These are phyloP conservation scores for Phaenicophaeus curvirostris DNA, from an alignment of 2,797 vertebrate species.

Conservation along the genomic window DNA sequence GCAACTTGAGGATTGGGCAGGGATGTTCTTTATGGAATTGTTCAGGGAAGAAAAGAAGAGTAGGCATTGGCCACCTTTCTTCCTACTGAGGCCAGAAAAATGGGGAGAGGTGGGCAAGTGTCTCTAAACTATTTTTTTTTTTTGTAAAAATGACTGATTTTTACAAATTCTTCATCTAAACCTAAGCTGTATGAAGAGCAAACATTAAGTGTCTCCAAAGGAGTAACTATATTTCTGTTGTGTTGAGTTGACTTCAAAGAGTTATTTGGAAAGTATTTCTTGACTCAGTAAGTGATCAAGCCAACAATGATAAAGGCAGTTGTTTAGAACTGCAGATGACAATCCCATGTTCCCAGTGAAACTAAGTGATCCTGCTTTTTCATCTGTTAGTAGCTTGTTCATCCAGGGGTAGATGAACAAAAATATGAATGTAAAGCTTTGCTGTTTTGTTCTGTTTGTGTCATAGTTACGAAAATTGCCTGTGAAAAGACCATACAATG, in stretches of 20 bases:
- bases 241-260: not conserved
- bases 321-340: not conserved
- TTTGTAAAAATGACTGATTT: not conserved
- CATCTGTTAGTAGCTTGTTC: not conserved
- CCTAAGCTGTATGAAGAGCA: not conserved
- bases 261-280: not conserved
- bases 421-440: not conserved
- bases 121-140: not conserved
- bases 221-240: not conserved
- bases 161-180: not conserved
- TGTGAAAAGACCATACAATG: not conserved
- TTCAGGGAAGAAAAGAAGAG: not conserved
- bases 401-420: not conserved
- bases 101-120: not conserved
- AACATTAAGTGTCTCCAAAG: not conserved
- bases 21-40: rapidly evolving
- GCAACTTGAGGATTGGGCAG: not conserved
- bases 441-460: not conserved
- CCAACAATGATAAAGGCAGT: not conserved
- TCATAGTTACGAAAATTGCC: not conserved
- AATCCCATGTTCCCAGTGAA: not conserved
- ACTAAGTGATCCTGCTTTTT: not conserved
- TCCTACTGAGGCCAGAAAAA: not conserved
- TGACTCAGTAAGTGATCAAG: not conserved
- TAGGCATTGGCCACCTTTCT: not conserved